phyloP scores from a whole-genome alignment of 2,113 vertebrate genomes.

The Talpa occidentalis region DNA sequence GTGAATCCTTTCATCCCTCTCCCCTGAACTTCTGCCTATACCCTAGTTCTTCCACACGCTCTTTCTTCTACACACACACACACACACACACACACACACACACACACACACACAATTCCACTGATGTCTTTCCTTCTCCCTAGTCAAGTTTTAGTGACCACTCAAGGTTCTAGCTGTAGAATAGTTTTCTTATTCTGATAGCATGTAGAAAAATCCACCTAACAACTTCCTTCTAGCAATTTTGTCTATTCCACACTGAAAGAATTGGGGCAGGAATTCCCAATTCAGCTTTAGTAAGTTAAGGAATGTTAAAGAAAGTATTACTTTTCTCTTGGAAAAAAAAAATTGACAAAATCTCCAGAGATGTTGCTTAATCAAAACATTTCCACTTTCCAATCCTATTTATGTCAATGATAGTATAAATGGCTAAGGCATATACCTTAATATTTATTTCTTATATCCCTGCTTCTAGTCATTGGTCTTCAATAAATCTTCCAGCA shows the following conservation, averaged over 20 bases:
- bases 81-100: too few relatives aligned
- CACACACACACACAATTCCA: too few relatives aligned
- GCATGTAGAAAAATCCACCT: background rate
- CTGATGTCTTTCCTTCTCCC: too few relatives aligned
- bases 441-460: background rate
- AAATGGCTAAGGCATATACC: background rate
- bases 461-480: background rate
- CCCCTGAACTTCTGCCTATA: too few relatives aligned
- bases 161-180: background rate
- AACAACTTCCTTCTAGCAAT: background rate
- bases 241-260: background rate
- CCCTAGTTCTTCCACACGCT: too few relatives aligned
- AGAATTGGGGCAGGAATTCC: constrained; percentile 25
- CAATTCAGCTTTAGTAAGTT: constrained; percentile 22
- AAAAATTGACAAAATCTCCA: background rate
- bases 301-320: constrained; percentile 34
- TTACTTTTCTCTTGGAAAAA: background rate
- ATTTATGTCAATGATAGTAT: background rate
- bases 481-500: background rate
- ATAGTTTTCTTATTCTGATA: background rate
- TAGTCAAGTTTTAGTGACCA: background rate
- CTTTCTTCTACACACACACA: too few relatives aligned
- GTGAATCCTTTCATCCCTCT: too few relatives aligned
- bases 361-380: constrained; percentile 5
- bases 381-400: background rate